phyloP scores from a whole-genome alignment of 2,113 vertebrate genomes.

The Brevimyrus niger region DNA sequence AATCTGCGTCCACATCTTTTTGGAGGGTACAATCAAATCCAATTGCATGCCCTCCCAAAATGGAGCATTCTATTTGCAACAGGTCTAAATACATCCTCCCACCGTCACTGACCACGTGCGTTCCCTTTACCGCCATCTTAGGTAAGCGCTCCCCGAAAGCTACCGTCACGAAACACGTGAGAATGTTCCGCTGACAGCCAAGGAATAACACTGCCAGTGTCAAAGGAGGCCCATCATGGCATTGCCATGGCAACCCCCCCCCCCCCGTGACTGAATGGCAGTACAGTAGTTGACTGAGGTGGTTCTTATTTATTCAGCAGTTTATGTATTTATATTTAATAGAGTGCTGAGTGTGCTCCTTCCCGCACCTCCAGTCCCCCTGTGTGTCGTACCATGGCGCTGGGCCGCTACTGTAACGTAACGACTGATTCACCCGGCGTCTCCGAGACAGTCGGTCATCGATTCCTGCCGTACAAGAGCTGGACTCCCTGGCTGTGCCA shows the following conservation, averaged over 20 bases:
- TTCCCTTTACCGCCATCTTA: background rate
- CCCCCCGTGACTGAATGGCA: conserved; percentile 22
- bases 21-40: background rate
- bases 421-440: background rate
- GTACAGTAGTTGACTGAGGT: conserved; percentile 36
- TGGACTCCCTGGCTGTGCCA: background rate
- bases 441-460: background rate
- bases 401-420: background rate
- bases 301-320: conserved; percentile 59
- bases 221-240: background rate
- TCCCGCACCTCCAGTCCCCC: background rate
- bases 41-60: background rate
- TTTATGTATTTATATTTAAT: conserved; percentile 57
- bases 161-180: background rate
- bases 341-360: conserved; percentile 42
- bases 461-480: background rate
- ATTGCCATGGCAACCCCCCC: conserved; percentile 12
- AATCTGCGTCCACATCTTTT: background rate
- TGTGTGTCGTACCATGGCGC: background rate
- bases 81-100: background rate
- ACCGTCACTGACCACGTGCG: background rate
- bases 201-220: background rate
- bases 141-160: background rate
- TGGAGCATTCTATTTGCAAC: background rate
- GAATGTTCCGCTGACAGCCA: background rate